Percentiles rank a stretch among this genome's conserved stretches.
These are phyloP conservation scores for Lepus oiostolus DNA, from an alignment of 2,797 vertebrate species.

Conservation along the genomic window DNA sequence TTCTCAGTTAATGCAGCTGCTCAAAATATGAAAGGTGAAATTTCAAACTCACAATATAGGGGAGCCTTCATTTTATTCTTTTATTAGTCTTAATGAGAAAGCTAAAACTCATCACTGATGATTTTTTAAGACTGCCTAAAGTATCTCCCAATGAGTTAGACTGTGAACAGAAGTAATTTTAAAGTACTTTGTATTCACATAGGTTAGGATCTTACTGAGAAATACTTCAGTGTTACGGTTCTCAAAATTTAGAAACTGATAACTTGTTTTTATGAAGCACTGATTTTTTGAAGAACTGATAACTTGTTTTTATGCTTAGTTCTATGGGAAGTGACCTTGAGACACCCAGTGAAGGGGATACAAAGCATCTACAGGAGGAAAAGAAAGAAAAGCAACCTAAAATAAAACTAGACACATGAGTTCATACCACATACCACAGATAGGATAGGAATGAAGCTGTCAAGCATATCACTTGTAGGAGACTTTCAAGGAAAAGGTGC, in stretches of 20 bases:
- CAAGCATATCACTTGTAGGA: neutral
- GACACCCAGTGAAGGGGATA: neutral
- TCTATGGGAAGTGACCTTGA: neutral
- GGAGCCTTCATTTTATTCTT: slow-evolving; percentile 48
- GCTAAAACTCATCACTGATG: slow-evolving; percentile 51
- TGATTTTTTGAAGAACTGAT: neutral
- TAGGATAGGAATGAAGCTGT: neutral
- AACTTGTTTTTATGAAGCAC: neutral
- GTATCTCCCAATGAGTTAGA: slow-evolving; percentile 37
- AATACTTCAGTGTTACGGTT: slow-evolving; percentile 44
- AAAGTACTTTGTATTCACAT: slow-evolving; percentile 48
- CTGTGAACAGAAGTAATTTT: slow-evolving; percentile 45
- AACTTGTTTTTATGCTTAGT: neutral
- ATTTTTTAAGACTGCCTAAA: slow-evolving; percentile 56
- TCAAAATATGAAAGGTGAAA: slow-evolving; percentile 58
- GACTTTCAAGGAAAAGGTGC: neutral
- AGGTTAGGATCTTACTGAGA: slow-evolving; percentile 34
- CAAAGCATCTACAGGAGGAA: neutral
- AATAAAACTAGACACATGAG: neutral
- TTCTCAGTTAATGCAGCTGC: neutral
- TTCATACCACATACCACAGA: neutral
- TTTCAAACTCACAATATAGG: neutral
- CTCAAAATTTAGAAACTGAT: neutral
- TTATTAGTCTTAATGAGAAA: slow-evolving; percentile 63
- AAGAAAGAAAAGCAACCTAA: neutral